Evolutionary conservation across 2,888 invertebrate species (phyloP).

Genomic region (Xestia xanthographa): DNA sequence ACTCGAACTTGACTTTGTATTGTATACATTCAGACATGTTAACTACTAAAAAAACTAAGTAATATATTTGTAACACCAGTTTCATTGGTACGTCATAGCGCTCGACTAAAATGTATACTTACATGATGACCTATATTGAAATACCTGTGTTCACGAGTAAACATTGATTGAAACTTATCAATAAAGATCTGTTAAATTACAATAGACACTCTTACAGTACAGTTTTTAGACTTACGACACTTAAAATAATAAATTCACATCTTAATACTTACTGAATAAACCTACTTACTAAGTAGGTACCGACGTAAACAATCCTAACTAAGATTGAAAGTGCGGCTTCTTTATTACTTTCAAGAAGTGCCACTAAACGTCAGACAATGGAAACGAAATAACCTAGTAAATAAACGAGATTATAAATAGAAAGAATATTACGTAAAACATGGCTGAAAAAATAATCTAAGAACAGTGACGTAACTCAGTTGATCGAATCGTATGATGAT

Average conservation of each 20-base stretch:
- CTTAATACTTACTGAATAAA: not conserved
- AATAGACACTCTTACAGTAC: not conserved
- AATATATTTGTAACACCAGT: too few relatives aligned
- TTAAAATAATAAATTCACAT: conserved; percentile 2
- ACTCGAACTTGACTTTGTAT: too few relatives aligned
- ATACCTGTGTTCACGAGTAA: too few relatives aligned
- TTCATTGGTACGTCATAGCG: too few relatives aligned
- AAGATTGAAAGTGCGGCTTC: conserved; percentile 6
- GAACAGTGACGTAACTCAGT: conserved; percentile 17
- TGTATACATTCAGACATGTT: too few relatives aligned
- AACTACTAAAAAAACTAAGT: too few relatives aligned
- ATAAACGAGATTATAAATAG: conserved; percentile 16
- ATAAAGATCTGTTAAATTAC: not conserved
- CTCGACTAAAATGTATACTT: too few relatives aligned
- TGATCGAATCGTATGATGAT: conserved; percentile 22
- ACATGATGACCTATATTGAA: too few relatives aligned
- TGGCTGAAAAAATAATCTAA: conserved; percentile 11
- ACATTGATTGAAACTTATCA: not conserved
- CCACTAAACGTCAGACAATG: conserved; percentile 33
- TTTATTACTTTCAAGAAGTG: conserved; percentile 38
- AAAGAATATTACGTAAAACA: conserved; percentile 5
- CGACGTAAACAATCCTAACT: conserved; percentile 16
- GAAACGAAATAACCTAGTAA: conserved; percentile 31
- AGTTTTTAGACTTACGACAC: not conserved
- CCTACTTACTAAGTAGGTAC: not conserved